Base-by-base conservation (phyloP, 1,140 invertebrate genomes). In the Diabrotica virgifera region DNA sequence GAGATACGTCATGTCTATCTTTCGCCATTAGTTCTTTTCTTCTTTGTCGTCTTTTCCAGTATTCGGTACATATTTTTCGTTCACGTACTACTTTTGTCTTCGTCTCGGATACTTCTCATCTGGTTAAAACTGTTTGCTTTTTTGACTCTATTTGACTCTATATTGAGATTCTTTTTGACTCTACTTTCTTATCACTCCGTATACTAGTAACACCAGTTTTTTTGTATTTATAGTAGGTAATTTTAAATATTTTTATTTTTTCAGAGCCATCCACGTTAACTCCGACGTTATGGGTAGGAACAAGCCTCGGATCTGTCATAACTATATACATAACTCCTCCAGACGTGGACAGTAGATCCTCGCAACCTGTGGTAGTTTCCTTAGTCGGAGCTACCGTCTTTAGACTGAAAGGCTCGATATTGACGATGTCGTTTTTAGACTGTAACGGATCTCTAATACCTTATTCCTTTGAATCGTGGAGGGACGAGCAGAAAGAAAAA, bases 261-360 rank as follows among this genome's bases (percentile, higher is more conserved):
- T 38, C 78, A 95, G 94, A 95, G 83, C 87, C 89, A 5, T 82
- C 81, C 81, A 82, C 79, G 81, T 83, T 80, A 82, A 77, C 86
- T 77, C 94, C 95, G 69, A 96, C 94, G 71, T 81, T 98, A 69
- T 98, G 95, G 96, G 90, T 97, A 72, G 96, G 96, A 72, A 98
- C 96, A 63, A 96, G 93, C 81, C 84, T 95, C 73, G 96, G 96
- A 71, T 97, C 95, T 54, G 92, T 98, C 76, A 85, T 98, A 74
- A 94, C 94, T 57, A 89, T 98, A 78, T 88, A 91, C 78, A 88
- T 97, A 72, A 92, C 86, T 77, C 85, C 96, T 73, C 94, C 95
- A 63, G 86, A 90, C 68, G 80, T 86, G 65, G 89, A 90, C 74
- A 90, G 93, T 73, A 83, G 95, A 76, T 85, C 89, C 73, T 87